Conservation (phyloP, 2,113 vertebrate species). For the human region GRCh38 chr14:42204001-42204500, state of each 20-base stretch:
- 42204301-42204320: not conserved
- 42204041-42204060: not conserved
- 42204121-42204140: not conserved
- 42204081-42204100: not conserved
- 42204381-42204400: not conserved
- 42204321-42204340: not conserved
- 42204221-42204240: not conserved
- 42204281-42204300: constrained; percentile 35
- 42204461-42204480: not conserved
- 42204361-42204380: constrained; percentile 1
- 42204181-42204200: not conserved
- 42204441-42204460: constrained; percentile 2
- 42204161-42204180: not conserved
- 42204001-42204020: not conserved
- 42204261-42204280: not conserved
- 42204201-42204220: not conserved
- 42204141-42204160: not conserved
- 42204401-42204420: not conserved
- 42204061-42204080: not conserved
- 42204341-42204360: not conserved
- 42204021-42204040: not conserved
- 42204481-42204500: not conserved
- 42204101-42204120: not conserved
- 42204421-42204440: not conserved
- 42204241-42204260: not conserved